phyloP scores from a whole-genome alignment of 2,797 vertebrate species.

The Carduelis carduelis region DNA sequence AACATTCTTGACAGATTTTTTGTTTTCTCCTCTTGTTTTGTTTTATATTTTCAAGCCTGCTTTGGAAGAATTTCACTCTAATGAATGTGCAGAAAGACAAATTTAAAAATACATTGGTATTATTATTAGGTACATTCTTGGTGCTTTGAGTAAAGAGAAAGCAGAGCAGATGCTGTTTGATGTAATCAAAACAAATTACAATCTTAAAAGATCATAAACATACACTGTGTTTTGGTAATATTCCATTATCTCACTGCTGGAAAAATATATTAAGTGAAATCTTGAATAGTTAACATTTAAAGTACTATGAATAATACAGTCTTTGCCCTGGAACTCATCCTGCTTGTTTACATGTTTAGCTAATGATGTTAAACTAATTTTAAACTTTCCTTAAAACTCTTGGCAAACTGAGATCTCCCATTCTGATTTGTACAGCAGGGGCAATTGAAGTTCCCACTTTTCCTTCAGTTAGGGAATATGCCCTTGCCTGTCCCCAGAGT shows the following conservation, averaged over 20 bases:
- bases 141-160: constrained; percentile 25
- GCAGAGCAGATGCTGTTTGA: constrained; percentile 50
- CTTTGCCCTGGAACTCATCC: neutral
- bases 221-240: constrained; percentile 20
- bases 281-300: constrained; percentile 7
- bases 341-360: neutral
- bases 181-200: constrained; percentile 51
- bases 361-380: neutral
- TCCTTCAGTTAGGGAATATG: neutral
- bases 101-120: neutral
- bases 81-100: neutral
- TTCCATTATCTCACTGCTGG: neutral
- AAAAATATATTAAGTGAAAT: constrained; percentile 6
- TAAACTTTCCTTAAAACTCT: neutral
- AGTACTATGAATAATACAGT: neutral
- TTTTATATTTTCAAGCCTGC: neutral
- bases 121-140: neutral
- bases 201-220: constrained; percentile 41
- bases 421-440: neutral
- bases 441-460: neutral
- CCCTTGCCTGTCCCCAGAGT: neutral
- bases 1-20: neutral
- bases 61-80: neutral
- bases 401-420: neutral
- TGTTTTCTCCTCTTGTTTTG: neutral